Evolutionary conservation across 2,797 vertebrate species (phyloP), one percentile per base, ranked within the genome.

Genomic region (Periophthalmus magnuspinnatus): DNA sequence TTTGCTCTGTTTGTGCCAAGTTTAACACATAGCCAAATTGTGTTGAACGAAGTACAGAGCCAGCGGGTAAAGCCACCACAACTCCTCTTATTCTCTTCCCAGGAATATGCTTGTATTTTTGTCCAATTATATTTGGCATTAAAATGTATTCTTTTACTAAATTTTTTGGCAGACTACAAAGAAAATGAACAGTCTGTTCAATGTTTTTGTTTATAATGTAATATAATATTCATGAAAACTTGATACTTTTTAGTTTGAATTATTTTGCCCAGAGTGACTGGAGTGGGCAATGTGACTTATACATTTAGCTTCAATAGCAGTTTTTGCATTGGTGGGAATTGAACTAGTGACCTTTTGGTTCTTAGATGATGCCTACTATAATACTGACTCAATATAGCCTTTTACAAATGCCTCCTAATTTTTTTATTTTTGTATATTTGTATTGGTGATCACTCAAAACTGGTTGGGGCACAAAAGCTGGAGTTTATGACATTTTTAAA

Each of bases 1-100:
- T 65, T 65, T 65, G 33, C 63, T 11, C 22, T 8, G 22, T 47
- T 28, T 64, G 62, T 65, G 62, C 45, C 45, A 50, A 50, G 32
- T 33, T 65, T 50, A 10, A 50, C 62, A n/a, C 62, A 7, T 7
- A 11, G 45, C 45, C 47, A 52, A 64, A 65, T 33, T 33, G 63
- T 65, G 45, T 65, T 24, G 47, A 64, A 17, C 50, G 3, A 21
- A 32, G 22, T 48, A 17, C 38, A 10, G 24, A 65, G 22, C 63
- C 63, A n/a, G 32, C 6, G 45, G 24, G 9, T 64, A 19, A 32
- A 48, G 16, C 28, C 61, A 17, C n/a, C 10, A n/a, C 38, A 45
- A 47, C 22, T 19, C 22, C 47, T 47, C 16, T 48, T 21, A 48
- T 19, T 64, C 41, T 47, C 10, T 8, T 64, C 62, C 62, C 62